phyloP scores from a whole-genome alignment of 1,140 invertebrate genomes.

The Microvelia longipes region DNA sequence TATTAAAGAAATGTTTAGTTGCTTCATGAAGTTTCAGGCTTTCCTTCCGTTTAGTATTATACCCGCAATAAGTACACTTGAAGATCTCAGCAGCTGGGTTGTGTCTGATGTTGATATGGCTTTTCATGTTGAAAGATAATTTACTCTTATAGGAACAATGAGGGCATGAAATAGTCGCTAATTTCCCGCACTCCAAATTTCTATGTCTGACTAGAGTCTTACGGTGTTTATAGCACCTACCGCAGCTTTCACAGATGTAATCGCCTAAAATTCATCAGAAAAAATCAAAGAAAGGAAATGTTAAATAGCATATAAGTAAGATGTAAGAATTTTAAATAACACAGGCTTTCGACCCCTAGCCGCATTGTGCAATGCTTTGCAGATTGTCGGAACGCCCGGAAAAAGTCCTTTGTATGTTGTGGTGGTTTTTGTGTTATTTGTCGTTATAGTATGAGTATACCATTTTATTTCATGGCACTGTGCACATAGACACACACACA shows the following conservation, averaged over 20 bases:
- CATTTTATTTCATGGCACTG: no score
- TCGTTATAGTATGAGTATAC: no score
- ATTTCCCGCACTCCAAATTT: constrained; percentile 28
- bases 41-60: constrained; percentile 2
- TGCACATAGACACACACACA: no score
- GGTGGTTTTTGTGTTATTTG: no score
- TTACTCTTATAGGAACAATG: background rate
- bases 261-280: no score
- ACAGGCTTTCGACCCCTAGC: no score
- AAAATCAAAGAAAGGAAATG: no score
- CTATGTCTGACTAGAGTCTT: constrained; percentile 32
- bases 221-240: constrained; percentile 30
- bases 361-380: no score
- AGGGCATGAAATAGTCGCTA: background rate
- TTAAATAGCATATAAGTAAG: no score
- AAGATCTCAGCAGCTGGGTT: background rate
- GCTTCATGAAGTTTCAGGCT: constrained; percentile 1
- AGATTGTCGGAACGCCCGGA: no score
- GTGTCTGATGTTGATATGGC: background rate
- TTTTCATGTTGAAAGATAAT: background rate
- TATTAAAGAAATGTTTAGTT: background rate
- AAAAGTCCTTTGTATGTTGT: no score
- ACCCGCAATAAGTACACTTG: background rate
- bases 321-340: no score
- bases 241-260: constrained; percentile 20